Percentiles rank a stretch among this genome's conserved stretches.
Evolutionary conservation across 2,797 vertebrate genomes (phyloP).

Genomic region (Bradypus variegatus): DNA sequence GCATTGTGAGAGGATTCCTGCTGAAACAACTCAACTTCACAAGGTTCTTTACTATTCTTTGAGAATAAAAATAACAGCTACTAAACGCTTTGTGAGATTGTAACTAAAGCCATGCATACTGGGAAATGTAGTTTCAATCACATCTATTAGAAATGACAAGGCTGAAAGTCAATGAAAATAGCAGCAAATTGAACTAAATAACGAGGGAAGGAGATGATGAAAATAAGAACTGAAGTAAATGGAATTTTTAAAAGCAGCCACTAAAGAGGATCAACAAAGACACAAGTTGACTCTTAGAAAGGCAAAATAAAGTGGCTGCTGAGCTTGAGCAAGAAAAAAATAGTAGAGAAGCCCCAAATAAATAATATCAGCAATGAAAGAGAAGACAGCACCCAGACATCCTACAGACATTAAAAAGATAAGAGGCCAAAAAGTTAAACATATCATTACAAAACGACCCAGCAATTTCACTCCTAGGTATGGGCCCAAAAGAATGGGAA

Average conservation of each 20-base stretch:
- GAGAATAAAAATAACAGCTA: no score
- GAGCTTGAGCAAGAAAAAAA: neutral
- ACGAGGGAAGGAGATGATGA: neutral
- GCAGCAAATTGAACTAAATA: neutral
- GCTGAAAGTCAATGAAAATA: neutral
- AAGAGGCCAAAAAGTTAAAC: neutral
- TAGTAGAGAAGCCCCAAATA: neutral
- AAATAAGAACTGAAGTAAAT: neutral
- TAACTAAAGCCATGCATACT: neutral
- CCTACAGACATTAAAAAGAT: neutral
- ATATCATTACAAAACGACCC: neutral
- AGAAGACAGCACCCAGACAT: neutral
- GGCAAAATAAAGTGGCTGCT: neutral
- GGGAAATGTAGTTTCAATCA: neutral
- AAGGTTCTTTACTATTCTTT: no score
- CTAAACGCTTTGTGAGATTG: neutral
- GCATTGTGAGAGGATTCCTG: no score
- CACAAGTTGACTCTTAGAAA: neutral
- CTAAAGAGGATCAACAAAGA: neutral
- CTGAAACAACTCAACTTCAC: no score
- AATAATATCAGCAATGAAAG: neutral
- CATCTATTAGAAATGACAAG: neutral
- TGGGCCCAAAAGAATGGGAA: neutral
- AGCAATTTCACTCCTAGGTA: neutral
- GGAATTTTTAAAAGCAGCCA: neutral